Percentiles rank a stretch among this genome's conserved stretches.
These are phyloP conservation scores for Buteo buteo DNA, from an alignment of 2,113 vertebrate species.

Conservation along the genomic window DNA sequence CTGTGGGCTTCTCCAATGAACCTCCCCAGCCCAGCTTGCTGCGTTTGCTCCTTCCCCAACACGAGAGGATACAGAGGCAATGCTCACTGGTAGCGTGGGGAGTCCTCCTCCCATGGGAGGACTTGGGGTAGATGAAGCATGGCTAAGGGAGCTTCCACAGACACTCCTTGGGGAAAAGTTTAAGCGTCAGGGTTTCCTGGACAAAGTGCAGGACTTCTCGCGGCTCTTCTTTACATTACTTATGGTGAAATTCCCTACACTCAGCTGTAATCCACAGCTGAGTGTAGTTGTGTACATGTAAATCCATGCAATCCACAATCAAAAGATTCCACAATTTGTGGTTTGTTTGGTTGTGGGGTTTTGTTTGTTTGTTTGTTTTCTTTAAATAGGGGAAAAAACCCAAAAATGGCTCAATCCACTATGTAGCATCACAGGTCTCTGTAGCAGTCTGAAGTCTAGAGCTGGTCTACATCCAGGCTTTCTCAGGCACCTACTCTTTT, in stretches of 20 bases:
- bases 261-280: not conserved
- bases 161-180: not conserved
- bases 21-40: not conserved
- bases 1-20: not conserved
- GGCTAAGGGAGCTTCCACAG: not conserved
- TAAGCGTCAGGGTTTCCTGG: not conserved
- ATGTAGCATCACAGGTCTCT: not conserved
- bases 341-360: no score
- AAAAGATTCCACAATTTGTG: not conserved
- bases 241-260: not conserved
- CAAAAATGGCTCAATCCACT: not conserved
- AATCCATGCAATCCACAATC: not conserved
- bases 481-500: not conserved
- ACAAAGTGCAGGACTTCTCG: not conserved
- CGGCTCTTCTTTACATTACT: not conserved
- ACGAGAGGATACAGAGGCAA: no score
- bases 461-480: not conserved
- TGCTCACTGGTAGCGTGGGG: no score
- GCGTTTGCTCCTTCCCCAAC: no score
- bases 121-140: not conserved
- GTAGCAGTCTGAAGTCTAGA: not conserved
- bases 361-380: no score
- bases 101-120: no score
- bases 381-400: not conserved
- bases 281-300: not conserved